phyloP scores from a whole-genome alignment of 2,888 invertebrate species.

The Eupelmus urozonus region DNA sequence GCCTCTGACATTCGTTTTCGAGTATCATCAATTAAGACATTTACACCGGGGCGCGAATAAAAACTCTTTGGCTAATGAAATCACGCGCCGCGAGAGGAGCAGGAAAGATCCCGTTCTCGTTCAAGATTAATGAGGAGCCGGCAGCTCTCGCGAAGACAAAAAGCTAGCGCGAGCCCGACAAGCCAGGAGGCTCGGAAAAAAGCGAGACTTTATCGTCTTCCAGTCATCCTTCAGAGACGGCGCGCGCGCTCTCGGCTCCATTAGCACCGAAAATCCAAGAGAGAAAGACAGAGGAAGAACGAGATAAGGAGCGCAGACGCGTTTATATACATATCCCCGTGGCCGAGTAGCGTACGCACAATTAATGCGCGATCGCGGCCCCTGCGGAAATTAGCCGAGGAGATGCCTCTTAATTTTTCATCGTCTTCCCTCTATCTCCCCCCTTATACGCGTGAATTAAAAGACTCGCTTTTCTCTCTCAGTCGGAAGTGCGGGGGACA shows the following conservation, averaged over 20 bases:
- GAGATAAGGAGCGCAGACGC: conserved; percentile 25
- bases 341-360: conserved; percentile 42
- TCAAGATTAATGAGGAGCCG: conserved; percentile 59
- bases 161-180: not conserved
- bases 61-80: conserved; percentile 58
- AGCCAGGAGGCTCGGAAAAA: not conserved
- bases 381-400: conserved; percentile 59
- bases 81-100: conserved; percentile 40
- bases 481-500: conserved; percentile 37
- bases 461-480: conserved; percentile 67
- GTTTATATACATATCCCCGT: conserved; percentile 21
- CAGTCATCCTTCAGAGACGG: conserved; percentile 42
- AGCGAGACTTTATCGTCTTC: conserved; percentile 46
- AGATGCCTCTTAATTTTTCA: conserved; percentile 72
- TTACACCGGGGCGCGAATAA: conserved; percentile 49
- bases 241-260: conserved; percentile 60
- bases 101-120: conserved; percentile 26
- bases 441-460: conserved; percentile 70
- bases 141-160: conserved; percentile 12
- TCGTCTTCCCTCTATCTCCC: conserved; percentile 45
- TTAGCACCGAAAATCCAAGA: conserved; percentile 53
- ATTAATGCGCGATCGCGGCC: conserved; percentile 53
- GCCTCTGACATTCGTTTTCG: conserved; percentile 38
- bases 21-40: conserved; percentile 59
- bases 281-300: too few species aligned